Percentiles rank a stretch among this genome's conserved stretches.
phyloP scores from a whole-genome alignment of 2,888 invertebrate species.

The Acronicta aceris region DNA sequence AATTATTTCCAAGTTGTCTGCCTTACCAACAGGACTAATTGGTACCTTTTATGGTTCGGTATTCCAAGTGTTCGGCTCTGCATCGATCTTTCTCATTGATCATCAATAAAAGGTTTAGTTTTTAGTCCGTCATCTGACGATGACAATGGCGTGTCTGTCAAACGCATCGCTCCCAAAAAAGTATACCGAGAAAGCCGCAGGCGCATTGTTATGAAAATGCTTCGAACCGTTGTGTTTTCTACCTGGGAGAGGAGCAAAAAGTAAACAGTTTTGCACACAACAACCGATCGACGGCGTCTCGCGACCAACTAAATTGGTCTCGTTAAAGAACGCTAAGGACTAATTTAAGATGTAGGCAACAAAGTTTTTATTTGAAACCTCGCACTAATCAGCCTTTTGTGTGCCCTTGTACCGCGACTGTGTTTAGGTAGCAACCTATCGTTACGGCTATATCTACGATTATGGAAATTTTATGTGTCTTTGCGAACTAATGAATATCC shows the following conservation, averaged over 20 bases:
- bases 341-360: constrained; percentile 81
- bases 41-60: constrained; percentile 72
- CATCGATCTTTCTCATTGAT: constrained; percentile 81
- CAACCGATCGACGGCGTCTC: constrained; percentile 77
- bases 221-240: constrained; percentile 84
- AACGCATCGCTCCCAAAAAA: constrained; percentile 83
- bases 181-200: constrained; percentile 82
- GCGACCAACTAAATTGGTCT: constrained; percentile 81
- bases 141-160: constrained; percentile 88
- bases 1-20: constrained; percentile 56
- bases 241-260: constrained; percentile 85
- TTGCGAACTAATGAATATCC: constrained; percentile 68
- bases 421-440: constrained; percentile 57
- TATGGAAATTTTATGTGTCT: constrained; percentile 67
- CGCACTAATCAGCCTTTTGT: constrained; percentile 64
- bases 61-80: constrained; percentile 68
- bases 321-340: constrained; percentile 81
- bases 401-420: constrained; percentile 54
- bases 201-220: constrained; percentile 89
- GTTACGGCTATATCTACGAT: constrained; percentile 61
- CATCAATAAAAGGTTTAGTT: constrained; percentile 80
- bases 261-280: constrained; percentile 81
- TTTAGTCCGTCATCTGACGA: constrained; percentile 85
- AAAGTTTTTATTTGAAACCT: constrained; percentile 74
- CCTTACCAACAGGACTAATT: constrained; percentile 71